Percentiles rank a stretch among this genome's conserved stretches.
phyloP scores from a whole-genome alignment of 1,140 invertebrate species.

The Plectrocnemia conspersa region DNA sequence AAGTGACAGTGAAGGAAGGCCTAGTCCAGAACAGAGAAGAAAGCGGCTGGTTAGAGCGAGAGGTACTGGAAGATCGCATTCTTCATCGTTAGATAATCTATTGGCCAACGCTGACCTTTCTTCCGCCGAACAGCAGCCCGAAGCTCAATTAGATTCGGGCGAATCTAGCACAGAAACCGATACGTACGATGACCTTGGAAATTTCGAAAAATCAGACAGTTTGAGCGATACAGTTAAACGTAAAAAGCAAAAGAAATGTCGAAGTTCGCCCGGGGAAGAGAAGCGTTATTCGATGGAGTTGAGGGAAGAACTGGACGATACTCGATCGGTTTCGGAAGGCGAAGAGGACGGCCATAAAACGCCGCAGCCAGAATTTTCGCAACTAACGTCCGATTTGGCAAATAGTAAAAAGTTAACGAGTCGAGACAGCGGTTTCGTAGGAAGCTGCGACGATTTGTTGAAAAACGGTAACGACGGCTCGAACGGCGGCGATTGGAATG shows the following conservation, averaged over 20 bases:
- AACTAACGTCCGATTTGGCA: constrained; percentile 50
- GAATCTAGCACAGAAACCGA: constrained; percentile 73
- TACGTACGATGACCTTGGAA: constrained; percentile 64
- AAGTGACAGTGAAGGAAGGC: constrained; percentile 78
- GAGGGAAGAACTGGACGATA: constrained; percentile 54
- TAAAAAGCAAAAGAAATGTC: constrained; percentile 68
- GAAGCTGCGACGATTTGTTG: constrained; percentile 79
- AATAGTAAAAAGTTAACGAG: constrained; percentile 69
- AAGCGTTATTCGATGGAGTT: constrained; percentile 45
- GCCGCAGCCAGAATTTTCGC: constrained; percentile 58
- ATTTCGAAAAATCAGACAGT: constrained; percentile 62
- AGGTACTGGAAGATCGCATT: constrained; percentile 74
- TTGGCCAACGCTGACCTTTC: constrained; percentile 55
- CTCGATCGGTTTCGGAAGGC: constrained; percentile 57
- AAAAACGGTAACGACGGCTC: constrained; percentile 61
- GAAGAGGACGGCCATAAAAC: constrained; percentile 58
- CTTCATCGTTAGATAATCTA: constrained; percentile 72
- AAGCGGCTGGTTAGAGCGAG: constrained; percentile 73
- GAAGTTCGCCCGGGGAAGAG: constrained; percentile 55
- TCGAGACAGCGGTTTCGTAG: constrained; percentile 80
- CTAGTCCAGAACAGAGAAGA: constrained; percentile 77
- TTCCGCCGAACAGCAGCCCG: constrained; percentile 41
- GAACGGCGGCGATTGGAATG: constrained; percentile 44
- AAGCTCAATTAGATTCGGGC: constrained; percentile 58
- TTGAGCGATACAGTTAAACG: constrained; percentile 79